phyloP scores from a whole-genome alignment of 2,113 vertebrate species.

The Calyptommatus sinebrachiatus region DNA sequence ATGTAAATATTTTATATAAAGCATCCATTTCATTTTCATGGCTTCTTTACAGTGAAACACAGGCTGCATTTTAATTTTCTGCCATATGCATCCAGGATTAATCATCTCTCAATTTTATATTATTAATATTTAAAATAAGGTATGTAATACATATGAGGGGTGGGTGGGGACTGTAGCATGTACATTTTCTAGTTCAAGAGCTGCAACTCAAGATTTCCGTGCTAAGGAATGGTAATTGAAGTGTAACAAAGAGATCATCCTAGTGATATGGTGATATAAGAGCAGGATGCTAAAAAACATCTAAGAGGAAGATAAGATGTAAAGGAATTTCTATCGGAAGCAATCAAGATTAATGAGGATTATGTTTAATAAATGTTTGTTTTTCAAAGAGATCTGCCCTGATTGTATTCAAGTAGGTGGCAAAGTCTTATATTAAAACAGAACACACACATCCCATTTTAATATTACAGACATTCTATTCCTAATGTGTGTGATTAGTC shows the following conservation, averaged over 20 bases:
- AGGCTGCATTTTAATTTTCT: constrained; percentile 69
- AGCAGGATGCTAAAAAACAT: no score
- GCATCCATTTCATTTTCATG: constrained; percentile 67
- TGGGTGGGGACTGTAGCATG: not conserved
- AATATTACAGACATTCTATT: no score
- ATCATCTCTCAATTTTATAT: constrained; percentile 39
- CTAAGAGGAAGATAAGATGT: no score
- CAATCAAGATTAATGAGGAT: no score
- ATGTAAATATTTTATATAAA: constrained; percentile 80
- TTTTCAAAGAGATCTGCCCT: no score
- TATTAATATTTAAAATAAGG: constrained; percentile 44
- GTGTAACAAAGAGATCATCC: not conserved
- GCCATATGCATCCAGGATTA: constrained; percentile 54
- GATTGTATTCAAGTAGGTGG: no score
- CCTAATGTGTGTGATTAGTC: no score
- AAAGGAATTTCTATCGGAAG: no score
- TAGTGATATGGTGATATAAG: not conserved
- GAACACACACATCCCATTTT: no score
- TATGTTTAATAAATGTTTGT: no score
- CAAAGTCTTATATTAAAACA: no score
- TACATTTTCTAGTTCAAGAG: not conserved
- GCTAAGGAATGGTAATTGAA: not conserved
- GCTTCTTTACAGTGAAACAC: constrained; percentile 60
- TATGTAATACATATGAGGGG: not conserved
- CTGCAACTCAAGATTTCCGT: constrained; percentile 1